Base-by-base conservation (phyloP, 2,888 invertebrate species). In the Dinocampus coccinellae region DNA sequence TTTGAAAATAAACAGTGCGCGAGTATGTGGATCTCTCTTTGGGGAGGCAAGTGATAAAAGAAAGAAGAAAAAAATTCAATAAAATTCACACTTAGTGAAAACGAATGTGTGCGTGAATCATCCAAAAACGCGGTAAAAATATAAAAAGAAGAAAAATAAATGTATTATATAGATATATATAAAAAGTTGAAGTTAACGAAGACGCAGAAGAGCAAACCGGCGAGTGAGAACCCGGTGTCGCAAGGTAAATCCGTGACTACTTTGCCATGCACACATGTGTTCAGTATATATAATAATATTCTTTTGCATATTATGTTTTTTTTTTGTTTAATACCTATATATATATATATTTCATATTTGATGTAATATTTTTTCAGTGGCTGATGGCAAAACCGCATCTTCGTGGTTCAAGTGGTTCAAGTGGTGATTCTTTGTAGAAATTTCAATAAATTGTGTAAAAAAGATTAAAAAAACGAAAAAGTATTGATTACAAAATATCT, bases 1-100 rank as follows among this genome's bases (percentile, higher is more conserved):
- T 73, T 71, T 57, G 78, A 78, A 79, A 80, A 78, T 74, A 80
- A 79, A 77, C 73, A 78, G 68, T 42, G 62, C 61, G 66, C 73
- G 73, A 64, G 70, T 70, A 69, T 13, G 47, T 62, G 69, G 7
- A 29, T 58, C 2, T 58, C 29, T 29, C 58, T 10, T 33, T 16
- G 33, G 33, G 33, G 33, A 29, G 58, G 16, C 33, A 47, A 39
- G 26, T 29, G 42, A 26, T 34, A 52, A 39, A 62, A 26, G 36
- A 24, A 33, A 60, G 58, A 39, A 39, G 39, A n/a, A 4, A 39
- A 3, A 39, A 39, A n/a, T n/a, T n/a, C 3, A 39, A 39, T 2
- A 36, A 6, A 39, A 39, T n/a, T 39, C 13, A 39, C 3, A 39
- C n/a, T 39, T 39, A n/a, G 47, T 16, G 20, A 47, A 16, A 47